Evolutionary conservation across 2,113 vertebrate genomes (phyloP).

Genomic region (Pyxicephalus adspersus): DNA sequence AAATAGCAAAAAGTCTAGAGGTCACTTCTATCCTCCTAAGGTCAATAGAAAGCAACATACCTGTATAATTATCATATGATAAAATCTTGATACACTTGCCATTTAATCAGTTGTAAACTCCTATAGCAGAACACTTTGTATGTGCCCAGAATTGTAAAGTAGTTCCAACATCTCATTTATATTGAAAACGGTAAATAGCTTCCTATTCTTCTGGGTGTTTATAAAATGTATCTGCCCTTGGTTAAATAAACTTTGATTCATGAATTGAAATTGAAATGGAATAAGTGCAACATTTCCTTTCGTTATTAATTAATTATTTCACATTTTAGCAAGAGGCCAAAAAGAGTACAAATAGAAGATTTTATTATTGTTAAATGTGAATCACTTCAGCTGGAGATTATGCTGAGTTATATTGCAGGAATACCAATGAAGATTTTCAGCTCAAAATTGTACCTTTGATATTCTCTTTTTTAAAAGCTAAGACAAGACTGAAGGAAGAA

Average conservation of each 20-base stretch:
- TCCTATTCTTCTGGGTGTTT: conserved; percentile 46
- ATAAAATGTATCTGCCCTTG: conserved; percentile 42
- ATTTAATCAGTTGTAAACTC: conserved; percentile 37
- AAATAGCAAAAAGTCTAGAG: conserved; percentile 30
- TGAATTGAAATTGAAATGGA: conserved; percentile 49
- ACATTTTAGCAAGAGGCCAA: conserved; percentile 49
- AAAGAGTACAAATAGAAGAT: conserved; percentile 50
- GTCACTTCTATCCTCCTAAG: not conserved
- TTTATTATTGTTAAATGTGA: conserved; percentile 52
- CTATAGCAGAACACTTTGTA: conserved; percentile 7
- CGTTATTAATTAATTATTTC: conserved; percentile 53
- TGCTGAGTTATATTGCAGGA: conserved; percentile 37
- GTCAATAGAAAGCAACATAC: conserved; percentile 12
- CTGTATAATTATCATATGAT: conserved; percentile 24
- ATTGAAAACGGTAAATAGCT: conserved; percentile 51
- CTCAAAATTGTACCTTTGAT: conserved; percentile 29
- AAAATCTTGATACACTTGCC: conserved; percentile 33
- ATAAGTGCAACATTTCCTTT: conserved; percentile 47
- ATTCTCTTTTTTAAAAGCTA: conserved; percentile 22
- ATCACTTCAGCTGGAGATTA: conserved; percentile 43
- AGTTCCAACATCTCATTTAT: conserved; percentile 48
- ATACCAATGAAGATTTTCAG: conserved; percentile 44
- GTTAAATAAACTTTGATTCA: conserved; percentile 55
- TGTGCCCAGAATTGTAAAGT: conserved; percentile 39
- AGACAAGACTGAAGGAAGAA: conserved; percentile 23